Evolutionary conservation across 2,888 invertebrate species (phyloP).

Genomic region (Drosophila paranaensis): DNA sequence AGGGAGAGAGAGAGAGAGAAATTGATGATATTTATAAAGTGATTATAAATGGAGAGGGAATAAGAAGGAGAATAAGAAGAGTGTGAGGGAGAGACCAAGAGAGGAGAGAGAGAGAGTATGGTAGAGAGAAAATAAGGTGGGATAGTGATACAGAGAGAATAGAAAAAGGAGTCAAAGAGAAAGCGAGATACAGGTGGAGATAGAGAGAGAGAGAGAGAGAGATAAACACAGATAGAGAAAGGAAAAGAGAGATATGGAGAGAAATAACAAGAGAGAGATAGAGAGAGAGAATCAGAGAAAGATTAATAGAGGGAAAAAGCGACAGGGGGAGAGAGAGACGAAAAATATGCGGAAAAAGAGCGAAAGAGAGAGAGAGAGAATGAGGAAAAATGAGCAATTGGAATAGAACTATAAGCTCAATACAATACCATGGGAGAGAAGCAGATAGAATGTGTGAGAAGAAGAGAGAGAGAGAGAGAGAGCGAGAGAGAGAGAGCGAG

Average conservation of each 20-base stretch:
- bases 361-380: background rate
- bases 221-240: background rate
- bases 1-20: no score
- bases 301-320: background rate
- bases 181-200: no score
- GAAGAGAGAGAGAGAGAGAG: background rate
- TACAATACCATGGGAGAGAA: no score
- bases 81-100: background rate
- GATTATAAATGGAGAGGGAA: no score
- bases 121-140: no score
- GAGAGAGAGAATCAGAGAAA: background rate
- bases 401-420: no score
- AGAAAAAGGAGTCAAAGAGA: no score
- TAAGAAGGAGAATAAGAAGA: no score
- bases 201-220: background rate
- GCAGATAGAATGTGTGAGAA: background rate
- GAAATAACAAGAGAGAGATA: background rate
- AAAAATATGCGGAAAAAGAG: background rate
- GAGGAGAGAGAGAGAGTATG: background rate
- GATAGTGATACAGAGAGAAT: no score
- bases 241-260: background rate
- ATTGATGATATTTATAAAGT: no score
- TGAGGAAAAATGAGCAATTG: no score
- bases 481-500: no score
- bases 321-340: background rate